Percentiles rank a stretch among this genome's conserved stretches.
These are phyloP conservation scores for Pachydiplax longipennis DNA, from an alignment of 2,888 invertebrate species.

Conservation along the genomic window DNA sequence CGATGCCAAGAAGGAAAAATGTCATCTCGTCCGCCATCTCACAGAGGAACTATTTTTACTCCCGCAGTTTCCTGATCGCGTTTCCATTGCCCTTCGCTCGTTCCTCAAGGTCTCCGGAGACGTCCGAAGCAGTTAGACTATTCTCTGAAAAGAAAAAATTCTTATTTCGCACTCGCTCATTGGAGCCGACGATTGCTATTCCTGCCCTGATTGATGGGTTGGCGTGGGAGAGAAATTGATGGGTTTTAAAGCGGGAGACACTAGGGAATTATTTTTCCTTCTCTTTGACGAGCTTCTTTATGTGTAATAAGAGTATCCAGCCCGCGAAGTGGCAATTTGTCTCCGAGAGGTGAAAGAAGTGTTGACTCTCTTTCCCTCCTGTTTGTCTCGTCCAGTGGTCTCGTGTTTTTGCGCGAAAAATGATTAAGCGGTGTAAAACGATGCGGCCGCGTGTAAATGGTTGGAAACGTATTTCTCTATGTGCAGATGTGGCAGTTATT, in stretches of 20 bases:
- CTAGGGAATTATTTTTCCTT: neutral
- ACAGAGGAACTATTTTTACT: neutral
- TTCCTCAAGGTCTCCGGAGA: neutral
- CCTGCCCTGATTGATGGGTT: neutral
- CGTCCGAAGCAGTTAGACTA: neutral
- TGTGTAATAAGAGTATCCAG: neutral
- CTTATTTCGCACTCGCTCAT: neutral
- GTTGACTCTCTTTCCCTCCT: neutral
- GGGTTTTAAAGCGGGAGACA: neutral
- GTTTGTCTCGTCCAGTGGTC: neutral
- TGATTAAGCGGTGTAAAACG: neutral
- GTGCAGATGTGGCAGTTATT: too few species aligned
- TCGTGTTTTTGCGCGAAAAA: neutral
- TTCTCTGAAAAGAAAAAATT: neutral
- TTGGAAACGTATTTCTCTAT: neutral
- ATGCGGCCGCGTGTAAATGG: neutral
- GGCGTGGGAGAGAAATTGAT: neutral
- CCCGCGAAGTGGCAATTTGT: neutral
- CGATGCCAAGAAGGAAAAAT: neutral
- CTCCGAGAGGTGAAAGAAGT: neutral
- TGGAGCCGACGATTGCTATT: neutral
- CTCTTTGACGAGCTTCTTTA: neutral
- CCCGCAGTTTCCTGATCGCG: neutral
- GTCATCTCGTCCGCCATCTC: neutral
- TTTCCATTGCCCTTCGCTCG: neutral